A percentile compares a stretch with the other conserved stretches of the same genome.
phyloP scores from a whole-genome alignment of 1,140 invertebrate species.

The Homalodisca vitripennis region DNA sequence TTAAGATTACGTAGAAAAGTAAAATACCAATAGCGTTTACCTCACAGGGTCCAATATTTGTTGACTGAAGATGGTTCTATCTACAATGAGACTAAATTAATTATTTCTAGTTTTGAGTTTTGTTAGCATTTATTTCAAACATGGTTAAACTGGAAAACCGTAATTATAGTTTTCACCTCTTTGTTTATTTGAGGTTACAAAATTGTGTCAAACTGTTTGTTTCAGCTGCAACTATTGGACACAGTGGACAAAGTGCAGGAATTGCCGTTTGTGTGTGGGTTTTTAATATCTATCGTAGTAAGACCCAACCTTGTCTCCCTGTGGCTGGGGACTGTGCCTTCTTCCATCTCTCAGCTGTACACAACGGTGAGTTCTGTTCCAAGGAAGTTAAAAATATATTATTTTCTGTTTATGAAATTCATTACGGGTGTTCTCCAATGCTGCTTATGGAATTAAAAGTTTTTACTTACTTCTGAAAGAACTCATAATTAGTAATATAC shows the following conservation, averaged over 20 bases:
- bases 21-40: too few relatives aligned
- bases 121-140: too few relatives aligned
- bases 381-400: background rate
- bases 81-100: too few relatives aligned
- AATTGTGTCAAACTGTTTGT: too few relatives aligned
- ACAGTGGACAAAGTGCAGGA: constrained; percentile 14
- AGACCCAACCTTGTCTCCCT: background rate
- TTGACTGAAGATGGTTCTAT: too few relatives aligned
- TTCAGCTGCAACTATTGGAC: constrained; percentile 7
- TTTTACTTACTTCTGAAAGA: background rate
- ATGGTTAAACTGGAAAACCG: too few relatives aligned
- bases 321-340: background rate
- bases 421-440: background rate
- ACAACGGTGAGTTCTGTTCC: background rate
- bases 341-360: constrained; percentile 12
- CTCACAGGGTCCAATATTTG: too few relatives aligned
- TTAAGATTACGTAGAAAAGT: too few relatives aligned
- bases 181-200: too few relatives aligned
- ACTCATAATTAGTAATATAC: background rate
- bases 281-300: background rate
- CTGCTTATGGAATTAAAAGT: background rate
- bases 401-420: background rate
- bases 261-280: constrained; percentile 6
- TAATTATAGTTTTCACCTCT: too few relatives aligned
- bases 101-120: too few relatives aligned